Base-by-base conservation (phyloP, 2,888 invertebrate genomes). In the Aspidiotus rigidus region DNA sequence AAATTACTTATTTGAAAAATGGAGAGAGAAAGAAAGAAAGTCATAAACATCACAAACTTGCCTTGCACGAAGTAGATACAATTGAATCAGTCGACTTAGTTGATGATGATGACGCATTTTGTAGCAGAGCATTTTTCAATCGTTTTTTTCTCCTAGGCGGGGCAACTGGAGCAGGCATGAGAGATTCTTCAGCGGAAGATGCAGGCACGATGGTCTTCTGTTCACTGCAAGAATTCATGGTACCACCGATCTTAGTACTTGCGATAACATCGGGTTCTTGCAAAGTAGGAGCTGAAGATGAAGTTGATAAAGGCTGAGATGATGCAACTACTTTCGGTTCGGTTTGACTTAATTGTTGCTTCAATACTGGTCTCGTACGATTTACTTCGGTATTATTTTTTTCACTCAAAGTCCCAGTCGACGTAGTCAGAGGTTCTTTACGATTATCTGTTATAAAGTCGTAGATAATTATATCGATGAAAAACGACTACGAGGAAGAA, bases 201-300 rank as follows among this genome's bases (percentile, higher is more conserved):
- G 76, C 69, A 69, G 73, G 72, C 7, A 80, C 79, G 39, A 77
- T 77, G 69, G 78, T 77, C 77, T 79, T 71, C 6, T n/a, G 60
- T 41, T 49, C 44, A 49, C 9, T 67, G 16, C 49, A 67, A 28
- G 28, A 28, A 10, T 17, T 17, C 7, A 59, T 39, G 79, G 79
- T 75, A 71, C 79, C 80, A 15, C 79, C 78, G 73, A 79, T 78
- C 72, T 93, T 94, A 72, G 93, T 91, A 80, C 93, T 94, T 71
- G 92, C 91, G 74, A 94, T 92, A 75, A 94, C 91, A 80, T 95
- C 94, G 2, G 94, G 94, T 79, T 93, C 93, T 77, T 86, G 86
- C 77, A 85, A 81, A 40, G 72, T 54, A 28, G 66, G 62, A 44
- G 49, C 16, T 39, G 60, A 2, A 40, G 64, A 2, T 17, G 40